A percentile compares a stretch with the other conserved stretches of the same genome.
These are phyloP conservation scores for Drosophila repleta DNA, from an alignment of 1,140 invertebrate species.

Conservation along the genomic window DNA sequence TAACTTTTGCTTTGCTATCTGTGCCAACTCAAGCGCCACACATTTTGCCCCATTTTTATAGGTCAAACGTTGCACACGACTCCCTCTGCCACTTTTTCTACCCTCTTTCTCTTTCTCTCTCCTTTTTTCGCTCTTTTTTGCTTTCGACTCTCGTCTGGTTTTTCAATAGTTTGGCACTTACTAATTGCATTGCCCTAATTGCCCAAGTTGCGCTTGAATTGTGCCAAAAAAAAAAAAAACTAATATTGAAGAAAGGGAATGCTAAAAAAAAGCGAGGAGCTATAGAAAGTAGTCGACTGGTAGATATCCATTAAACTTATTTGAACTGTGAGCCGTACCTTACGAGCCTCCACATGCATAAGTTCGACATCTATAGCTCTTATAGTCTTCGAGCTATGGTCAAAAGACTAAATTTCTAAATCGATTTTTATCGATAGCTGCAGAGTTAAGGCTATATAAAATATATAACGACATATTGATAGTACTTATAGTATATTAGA, in stretches of 20 bases:
- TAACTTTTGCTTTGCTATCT: slow-evolving; percentile 16
- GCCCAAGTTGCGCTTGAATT: slow-evolving; percentile 70
- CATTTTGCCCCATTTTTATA: slow-evolving; percentile 45
- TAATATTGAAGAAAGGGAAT: not conserved
- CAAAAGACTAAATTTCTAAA: no score
- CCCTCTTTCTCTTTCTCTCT: not conserved
- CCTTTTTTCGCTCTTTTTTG: not conserved
- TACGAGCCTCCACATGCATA: no score
- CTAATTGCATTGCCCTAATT: slow-evolving; percentile 79
- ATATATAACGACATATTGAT: no score
- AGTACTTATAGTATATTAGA: no score
- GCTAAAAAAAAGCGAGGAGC: not conserved
- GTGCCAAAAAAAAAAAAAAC: slow-evolving; percentile 60
- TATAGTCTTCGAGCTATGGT: no score
- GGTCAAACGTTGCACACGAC: slow-evolving; percentile 45
- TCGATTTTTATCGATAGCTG: no score
- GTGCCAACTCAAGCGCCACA: slow-evolving; percentile 27
- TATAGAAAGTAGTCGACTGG: no score
- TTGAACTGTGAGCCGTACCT: no score
- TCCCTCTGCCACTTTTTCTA: not conserved
- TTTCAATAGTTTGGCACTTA: slow-evolving; percentile 69
- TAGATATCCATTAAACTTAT: no score
- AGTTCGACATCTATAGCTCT: no score
- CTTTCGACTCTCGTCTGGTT: slow-evolving; percentile 42
- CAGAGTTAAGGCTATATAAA: no score